Conservation (phyloP, 2,888 invertebrate genomes). For the Hydraecia micacea region DNA sequence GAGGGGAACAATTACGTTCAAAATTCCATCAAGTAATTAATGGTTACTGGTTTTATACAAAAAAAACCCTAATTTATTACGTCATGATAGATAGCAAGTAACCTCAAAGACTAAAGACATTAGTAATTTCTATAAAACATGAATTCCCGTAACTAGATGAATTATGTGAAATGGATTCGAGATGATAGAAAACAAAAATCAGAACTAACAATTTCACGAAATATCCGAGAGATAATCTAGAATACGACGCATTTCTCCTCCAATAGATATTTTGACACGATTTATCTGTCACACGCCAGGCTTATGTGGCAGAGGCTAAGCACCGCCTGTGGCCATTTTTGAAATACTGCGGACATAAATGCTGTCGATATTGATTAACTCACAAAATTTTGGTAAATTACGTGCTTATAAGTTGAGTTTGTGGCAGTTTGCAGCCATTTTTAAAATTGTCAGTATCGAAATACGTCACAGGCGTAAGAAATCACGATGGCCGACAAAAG, state of each 20-base stretch:
- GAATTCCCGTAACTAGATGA: conserved; percentile 46
- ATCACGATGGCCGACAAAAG: conserved; percentile 91
- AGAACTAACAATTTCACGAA: conserved; percentile 51
- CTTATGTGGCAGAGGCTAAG: conserved; percentile 87
- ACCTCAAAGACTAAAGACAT: conserved; percentile 81
- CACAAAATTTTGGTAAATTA: conserved; percentile 73
- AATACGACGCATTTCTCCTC: conserved; percentile 81
- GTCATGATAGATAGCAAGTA: conserved; percentile 78
- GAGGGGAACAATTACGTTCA: conserved; percentile 23
- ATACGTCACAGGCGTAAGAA: conserved; percentile 91
- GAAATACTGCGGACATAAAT: conserved; percentile 78
- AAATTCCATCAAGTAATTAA: conserved; percentile 41
- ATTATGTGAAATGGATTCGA: conserved; percentile 47
- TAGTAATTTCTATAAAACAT: conserved; percentile 48
- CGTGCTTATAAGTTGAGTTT: conserved; percentile 74
- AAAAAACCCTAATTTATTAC: conserved; percentile 74
- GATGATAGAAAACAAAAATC: conserved; percentile 39
- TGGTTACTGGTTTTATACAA: conserved; percentile 56
- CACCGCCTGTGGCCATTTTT: conserved; percentile 87
- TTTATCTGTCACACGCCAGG: conserved; percentile 86
- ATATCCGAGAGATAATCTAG: conserved; percentile 63
- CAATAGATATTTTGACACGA: conserved; percentile 84
- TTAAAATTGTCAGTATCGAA: conserved; percentile 87
- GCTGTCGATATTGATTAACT: conserved; percentile 84
- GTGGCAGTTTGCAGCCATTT: conserved; percentile 86